A percentile compares a stretch with the other conserved stretches of the same genome.
These are phyloP conservation scores for Deilephila elpenor DNA, from an alignment of 2,888 invertebrate species.

Conservation along the genomic window DNA sequence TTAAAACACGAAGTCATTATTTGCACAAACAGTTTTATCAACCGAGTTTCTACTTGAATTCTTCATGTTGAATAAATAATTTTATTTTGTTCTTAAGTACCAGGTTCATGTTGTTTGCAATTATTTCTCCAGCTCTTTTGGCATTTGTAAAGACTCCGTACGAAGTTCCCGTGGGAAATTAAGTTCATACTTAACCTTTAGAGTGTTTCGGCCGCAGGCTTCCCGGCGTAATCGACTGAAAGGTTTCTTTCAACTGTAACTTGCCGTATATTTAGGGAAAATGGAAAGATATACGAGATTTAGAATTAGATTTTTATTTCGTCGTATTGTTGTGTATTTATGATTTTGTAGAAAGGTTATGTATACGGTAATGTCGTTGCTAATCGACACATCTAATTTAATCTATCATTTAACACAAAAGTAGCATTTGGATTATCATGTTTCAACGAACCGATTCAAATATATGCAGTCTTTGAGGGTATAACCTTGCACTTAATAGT, in stretches of 20 bases:
- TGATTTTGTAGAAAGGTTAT: too few relatives aligned
- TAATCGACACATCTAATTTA: too few relatives aligned
- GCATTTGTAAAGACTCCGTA: neutral
- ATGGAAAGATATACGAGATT: neutral
- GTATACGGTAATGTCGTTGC: too few relatives aligned
- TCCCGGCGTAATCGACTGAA: constrained; percentile 26
- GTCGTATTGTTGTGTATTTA: neutral
- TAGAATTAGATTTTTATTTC: neutral
- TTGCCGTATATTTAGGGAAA: neutral
- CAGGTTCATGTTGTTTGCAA: constrained; percentile 8
- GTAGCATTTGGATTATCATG: too few relatives aligned
- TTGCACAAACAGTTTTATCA: too few relatives aligned
- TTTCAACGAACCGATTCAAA: too few relatives aligned
- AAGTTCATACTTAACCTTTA: constrained; percentile 23
- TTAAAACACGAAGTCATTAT: too few relatives aligned
- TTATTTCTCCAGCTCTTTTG: constrained; percentile 2
- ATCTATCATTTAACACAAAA: too few relatives aligned
- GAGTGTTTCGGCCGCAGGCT: constrained; percentile 24
- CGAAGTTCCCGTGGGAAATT: constrained; percentile 27
- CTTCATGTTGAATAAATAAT: neutral
- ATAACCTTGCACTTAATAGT: too few relatives aligned
- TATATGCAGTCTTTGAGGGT: too few relatives aligned
- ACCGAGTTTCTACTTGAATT: neutral
- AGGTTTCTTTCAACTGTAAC: constrained; percentile 17
- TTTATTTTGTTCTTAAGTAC: neutral